A percentile compares a stretch with the other conserved stretches of the same genome.
These are phyloP conservation scores for Himalopsyche kuldschensis DNA, from an alignment of 2,888 invertebrate species.

Conservation along the genomic window DNA sequence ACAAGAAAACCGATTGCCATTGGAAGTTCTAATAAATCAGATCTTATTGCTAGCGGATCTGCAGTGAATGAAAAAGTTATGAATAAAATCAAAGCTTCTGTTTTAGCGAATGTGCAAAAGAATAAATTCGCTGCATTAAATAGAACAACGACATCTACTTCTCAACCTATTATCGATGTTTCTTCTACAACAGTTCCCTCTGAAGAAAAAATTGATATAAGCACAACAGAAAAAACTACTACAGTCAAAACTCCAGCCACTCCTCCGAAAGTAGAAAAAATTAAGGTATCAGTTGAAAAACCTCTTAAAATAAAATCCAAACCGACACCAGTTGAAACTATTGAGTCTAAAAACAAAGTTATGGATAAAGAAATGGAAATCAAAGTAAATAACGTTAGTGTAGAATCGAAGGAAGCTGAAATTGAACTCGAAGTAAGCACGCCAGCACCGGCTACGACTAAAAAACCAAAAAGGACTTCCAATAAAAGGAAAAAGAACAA, in stretches of 20 bases:
- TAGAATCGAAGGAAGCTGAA: slow-evolving; percentile 56
- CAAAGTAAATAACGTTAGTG: slow-evolving; percentile 40
- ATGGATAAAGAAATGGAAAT: slow-evolving; percentile 47
- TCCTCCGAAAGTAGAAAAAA: slow-evolving; percentile 30
- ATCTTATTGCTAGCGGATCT: slow-evolving; percentile 54
- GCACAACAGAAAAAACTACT: slow-evolving; percentile 45
- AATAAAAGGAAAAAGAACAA: slow-evolving; percentile 59
- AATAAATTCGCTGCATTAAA: slow-evolving; percentile 50
- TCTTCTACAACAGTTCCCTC: neutral
- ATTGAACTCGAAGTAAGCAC: slow-evolving; percentile 57
- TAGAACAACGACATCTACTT: slow-evolving; percentile 41
- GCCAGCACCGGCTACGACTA: slow-evolving; percentile 53
- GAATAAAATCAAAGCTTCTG: slow-evolving; percentile 66
- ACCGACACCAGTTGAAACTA: slow-evolving; percentile 41
- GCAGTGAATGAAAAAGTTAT: slow-evolving; percentile 57
- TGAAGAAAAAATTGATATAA: neutral
- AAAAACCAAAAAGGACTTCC: slow-evolving; percentile 54
- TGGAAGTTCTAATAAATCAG: slow-evolving; percentile 55
- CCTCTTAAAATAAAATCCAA: slow-evolving; percentile 36
- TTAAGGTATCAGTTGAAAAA: slow-evolving; percentile 22
- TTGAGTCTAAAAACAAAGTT: slow-evolving; percentile 48
- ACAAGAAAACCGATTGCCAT: slow-evolving; percentile 43
- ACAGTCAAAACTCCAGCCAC: slow-evolving; percentile 22
- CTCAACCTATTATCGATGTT: neutral
- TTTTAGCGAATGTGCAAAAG: slow-evolving; percentile 59